These are phyloP conservation scores for Intellagama lesueurii DNA, from an alignment of 2,797 vertebrate species.

Conservation along the genomic window DNA sequence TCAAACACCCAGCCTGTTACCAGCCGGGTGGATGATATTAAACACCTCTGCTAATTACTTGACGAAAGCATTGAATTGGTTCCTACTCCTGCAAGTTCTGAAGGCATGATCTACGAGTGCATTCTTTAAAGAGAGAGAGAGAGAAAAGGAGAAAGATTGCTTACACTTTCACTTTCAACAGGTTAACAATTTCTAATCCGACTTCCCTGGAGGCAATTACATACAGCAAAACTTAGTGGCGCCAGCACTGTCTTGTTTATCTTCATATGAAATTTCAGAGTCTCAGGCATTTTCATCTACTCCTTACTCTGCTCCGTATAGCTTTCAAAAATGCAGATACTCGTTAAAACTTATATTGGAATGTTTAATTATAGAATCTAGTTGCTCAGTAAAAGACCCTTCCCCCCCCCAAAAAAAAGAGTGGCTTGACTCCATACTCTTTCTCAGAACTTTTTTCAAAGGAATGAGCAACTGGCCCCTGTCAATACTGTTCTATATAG, in stretches of 20 bases:
- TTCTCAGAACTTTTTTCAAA: constrained; percentile 24
- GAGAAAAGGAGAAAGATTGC: constrained; percentile 44
- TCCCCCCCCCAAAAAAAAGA: neutral
- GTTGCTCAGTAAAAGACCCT: constrained; percentile 40
- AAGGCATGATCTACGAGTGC: constrained; percentile 55
- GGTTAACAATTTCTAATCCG: constrained; percentile 71
- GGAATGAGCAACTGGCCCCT: neutral
- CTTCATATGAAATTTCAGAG: constrained; percentile 70
- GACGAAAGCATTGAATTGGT: constrained; percentile 60
- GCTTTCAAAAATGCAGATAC: constrained; percentile 44
- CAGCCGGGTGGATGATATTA: constrained; percentile 53
- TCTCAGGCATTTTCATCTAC: constrained; percentile 62
- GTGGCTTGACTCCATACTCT: constrained; percentile 22
- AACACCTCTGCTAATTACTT: constrained; percentile 59
- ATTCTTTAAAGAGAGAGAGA: constrained; percentile 64
- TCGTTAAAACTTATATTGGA: constrained; percentile 40
- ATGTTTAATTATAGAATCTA: constrained; percentile 51
- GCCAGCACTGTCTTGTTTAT: constrained; percentile 67
- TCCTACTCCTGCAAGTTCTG: constrained; percentile 64
- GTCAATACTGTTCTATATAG: constrained; percentile 38
- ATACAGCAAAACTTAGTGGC: constrained; percentile 51
- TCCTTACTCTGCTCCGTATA: constrained; percentile 46
- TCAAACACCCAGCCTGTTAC: constrained; percentile 49
- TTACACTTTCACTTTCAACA: constrained; percentile 72
- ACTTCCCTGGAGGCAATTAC: constrained; percentile 66